Percentiles rank a stretch among this genome's conserved stretches.
Conservation (phyloP, 2,797 vertebrate species). For the Channallabes apus region DNA sequence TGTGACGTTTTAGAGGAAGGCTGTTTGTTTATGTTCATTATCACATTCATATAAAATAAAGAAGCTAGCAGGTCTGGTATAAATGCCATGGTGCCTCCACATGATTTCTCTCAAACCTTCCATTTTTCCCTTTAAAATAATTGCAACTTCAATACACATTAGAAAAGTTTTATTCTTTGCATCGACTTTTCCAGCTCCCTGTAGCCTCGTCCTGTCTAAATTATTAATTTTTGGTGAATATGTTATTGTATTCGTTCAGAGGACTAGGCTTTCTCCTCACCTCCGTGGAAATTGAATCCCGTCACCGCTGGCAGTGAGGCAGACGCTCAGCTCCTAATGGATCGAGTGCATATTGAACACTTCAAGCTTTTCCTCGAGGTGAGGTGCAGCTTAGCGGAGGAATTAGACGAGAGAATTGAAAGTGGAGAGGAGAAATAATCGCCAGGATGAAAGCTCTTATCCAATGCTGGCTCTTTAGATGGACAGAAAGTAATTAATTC, state of each 20-base stretch:
- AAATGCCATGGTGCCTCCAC: constrained; percentile 44
- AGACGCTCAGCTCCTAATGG: constrained; percentile 66
- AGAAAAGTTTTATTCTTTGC: constrained; percentile 59
- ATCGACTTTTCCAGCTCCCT: constrained; percentile 61
- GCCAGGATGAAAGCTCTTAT: not conserved
- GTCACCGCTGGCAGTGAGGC: constrained; percentile 61
- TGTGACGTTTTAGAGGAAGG: constrained; percentile 2
- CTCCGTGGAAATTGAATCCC: constrained; percentile 69
- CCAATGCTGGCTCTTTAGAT: not conserved
- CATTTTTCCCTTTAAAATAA: constrained; percentile 5
- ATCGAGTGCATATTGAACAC: constrained; percentile 67
- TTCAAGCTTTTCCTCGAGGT: constrained; percentile 63
- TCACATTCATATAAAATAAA: constrained; percentile 21
- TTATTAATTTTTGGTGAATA: constrained; percentile 68
- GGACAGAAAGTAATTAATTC: not conserved
- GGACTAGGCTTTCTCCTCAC: constrained; percentile 62
- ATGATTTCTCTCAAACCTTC: constrained; percentile 41
- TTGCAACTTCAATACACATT: constrained; percentile 45
- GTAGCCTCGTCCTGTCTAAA: constrained; percentile 59
- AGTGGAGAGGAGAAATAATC: constrained; percentile 55
- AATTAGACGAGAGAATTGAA: constrained; percentile 63
- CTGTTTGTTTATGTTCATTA: constrained; percentile 6
- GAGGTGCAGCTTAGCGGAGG: constrained; percentile 64
- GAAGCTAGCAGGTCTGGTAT: not conserved
- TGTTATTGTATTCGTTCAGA: constrained; percentile 66